Evolutionary conservation across 2,888 invertebrate genomes (phyloP).

Genomic region (Actias luna): DNA sequence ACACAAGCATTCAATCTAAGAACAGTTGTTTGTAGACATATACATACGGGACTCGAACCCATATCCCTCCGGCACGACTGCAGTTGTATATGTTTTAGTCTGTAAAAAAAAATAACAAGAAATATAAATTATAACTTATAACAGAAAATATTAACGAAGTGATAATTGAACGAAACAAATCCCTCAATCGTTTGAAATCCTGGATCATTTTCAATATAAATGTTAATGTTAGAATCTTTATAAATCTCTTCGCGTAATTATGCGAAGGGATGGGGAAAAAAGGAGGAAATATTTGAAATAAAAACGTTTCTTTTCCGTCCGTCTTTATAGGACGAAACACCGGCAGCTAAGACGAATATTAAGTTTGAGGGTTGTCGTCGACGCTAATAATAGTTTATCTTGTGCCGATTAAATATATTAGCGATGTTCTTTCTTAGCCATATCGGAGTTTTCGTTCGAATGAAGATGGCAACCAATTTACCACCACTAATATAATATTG

Average conservation of each 20-base stretch:
- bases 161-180: background rate
- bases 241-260: slow-evolving; percentile 18
- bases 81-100: background rate
- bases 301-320: slow-evolving; percentile 31
- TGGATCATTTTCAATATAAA: slow-evolving; percentile 18
- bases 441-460: no score
- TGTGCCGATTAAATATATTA: background rate
- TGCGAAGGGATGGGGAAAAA: slow-evolving; percentile 22
- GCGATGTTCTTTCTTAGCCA: no score
- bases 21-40: no score
- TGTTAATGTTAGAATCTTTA: slow-evolving; percentile 16
- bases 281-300: slow-evolving; percentile 33
- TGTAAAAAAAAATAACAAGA: background rate
- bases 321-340: slow-evolving; percentile 26
- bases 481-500: no score
- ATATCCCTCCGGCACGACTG: no score
- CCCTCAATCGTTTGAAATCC: background rate
- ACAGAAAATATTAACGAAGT: background rate
- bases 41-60: no score
- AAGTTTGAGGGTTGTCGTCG: slow-evolving; percentile 25
- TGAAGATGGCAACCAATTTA: no score
- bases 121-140: background rate
- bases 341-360: slow-evolving; percentile 24
- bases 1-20: no score
- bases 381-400: background rate